Evolutionary conservation across 2,888 invertebrate genomes (phyloP).

Genomic region (Xestia c-nigrum): DNA sequence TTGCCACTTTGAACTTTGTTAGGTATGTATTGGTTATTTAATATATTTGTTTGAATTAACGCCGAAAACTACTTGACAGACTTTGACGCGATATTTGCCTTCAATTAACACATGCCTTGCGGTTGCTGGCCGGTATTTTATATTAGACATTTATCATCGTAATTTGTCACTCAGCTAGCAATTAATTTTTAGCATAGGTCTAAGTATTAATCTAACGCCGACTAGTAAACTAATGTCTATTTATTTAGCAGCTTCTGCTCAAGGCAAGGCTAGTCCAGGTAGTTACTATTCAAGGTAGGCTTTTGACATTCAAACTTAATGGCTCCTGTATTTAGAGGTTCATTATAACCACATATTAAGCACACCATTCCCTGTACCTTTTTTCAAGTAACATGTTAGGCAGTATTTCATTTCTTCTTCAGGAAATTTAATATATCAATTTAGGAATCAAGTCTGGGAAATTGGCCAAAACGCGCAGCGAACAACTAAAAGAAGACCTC

Average conservation of each 20-base stretch:
- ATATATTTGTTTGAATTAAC: background rate
- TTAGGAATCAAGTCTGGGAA: background rate
- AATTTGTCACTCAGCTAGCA: background rate
- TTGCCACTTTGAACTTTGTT: background rate
- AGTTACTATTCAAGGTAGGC: conserved; percentile 37
- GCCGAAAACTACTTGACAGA: conserved; percentile 10
- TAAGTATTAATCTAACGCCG: conserved; percentile 12
- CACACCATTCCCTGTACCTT: background rate
- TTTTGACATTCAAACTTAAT: conserved; percentile 44
- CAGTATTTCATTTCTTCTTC: background rate
- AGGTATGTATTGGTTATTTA: background rate
- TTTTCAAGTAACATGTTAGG: no score
- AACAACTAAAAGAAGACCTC: no score
- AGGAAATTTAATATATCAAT: background rate
- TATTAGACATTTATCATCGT: conserved; percentile 7
- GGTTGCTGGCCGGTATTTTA: conserved; percentile 1
- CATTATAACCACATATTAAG: background rate
- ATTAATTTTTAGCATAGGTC: background rate
- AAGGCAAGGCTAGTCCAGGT: conserved; percentile 37
- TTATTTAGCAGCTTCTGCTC: conserved; percentile 20
- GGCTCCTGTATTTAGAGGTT: conserved; percentile 18
- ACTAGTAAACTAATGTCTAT: conserved; percentile 5
- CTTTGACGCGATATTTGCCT: background rate
- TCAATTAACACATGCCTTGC: conserved; percentile 2
- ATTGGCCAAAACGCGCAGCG: background rate